phyloP scores from a whole-genome alignment of 1,140 invertebrate species.

The Diabrotica undecimpunctata region DNA sequence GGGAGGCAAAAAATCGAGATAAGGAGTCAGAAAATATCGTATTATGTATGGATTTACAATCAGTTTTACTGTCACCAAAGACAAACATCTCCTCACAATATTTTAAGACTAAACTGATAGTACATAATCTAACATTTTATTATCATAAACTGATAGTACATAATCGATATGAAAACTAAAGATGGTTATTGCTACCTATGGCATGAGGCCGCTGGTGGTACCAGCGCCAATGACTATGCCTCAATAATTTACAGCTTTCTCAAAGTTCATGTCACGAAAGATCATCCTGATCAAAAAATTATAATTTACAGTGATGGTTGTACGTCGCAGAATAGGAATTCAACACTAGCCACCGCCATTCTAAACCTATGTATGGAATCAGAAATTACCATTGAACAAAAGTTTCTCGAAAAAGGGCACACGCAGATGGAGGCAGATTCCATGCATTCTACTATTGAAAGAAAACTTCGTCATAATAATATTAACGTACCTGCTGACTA shows the following conservation, averaged over 20 bases:
- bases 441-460: too few species aligned
- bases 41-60: conserved; percentile 4
- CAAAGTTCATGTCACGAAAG: not conserved
- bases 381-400: too few species aligned
- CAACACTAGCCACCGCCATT: conserved; percentile 10
- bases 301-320: conserved; percentile 25
- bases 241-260: not conserved
- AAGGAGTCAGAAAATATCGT: conserved; percentile 3
- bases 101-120: conserved; percentile 8
- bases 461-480: too few species aligned
- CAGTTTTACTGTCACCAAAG: conserved; percentile 1
- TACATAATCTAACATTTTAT: conserved; percentile 6
- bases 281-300: conserved; percentile 3
- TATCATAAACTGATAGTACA: too few species aligned
- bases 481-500: too few species aligned
- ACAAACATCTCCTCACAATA: not conserved
- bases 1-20: conserved; percentile 11
- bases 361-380: conserved; percentile 12
- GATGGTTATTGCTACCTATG: conserved; percentile 5
- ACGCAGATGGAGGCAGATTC: too few species aligned
- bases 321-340: conserved; percentile 12
- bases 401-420: too few species aligned
- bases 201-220: not conserved
- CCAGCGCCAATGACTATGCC: not conserved
- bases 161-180: conserved; percentile 11